Percentiles rank a stretch among this genome's conserved stretches.
phyloP scores from a whole-genome alignment of 2,888 invertebrate genomes.

The Oligia latruncula region DNA sequence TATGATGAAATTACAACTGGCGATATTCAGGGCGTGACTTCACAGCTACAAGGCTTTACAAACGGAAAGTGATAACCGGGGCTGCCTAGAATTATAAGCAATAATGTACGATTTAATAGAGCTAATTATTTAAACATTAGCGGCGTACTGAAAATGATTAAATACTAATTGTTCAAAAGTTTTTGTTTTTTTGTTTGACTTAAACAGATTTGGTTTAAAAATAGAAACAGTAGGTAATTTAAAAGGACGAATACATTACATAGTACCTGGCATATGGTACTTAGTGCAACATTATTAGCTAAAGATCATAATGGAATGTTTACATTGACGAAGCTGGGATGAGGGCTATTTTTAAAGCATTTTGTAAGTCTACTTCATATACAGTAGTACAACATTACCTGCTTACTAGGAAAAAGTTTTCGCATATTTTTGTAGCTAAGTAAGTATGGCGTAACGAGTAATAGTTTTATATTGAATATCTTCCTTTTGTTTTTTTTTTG shows the following conservation, averaged over 20 bases:
- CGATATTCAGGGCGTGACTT: slow-evolving; percentile 83
- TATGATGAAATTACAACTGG: slow-evolving; percentile 71
- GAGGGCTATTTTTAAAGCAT: background rate
- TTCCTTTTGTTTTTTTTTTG: slow-evolving; percentile 9
- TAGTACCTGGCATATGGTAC: background rate
- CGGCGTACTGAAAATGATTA: slow-evolving; percentile 13
- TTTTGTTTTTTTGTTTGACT: background rate
- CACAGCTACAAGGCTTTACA: slow-evolving; percentile 73
- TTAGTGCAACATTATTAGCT: slow-evolving; percentile 1
- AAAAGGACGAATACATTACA: background rate
- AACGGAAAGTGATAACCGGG: slow-evolving; percentile 72
- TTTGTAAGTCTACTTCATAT: background rate
- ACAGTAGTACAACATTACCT: background rate
- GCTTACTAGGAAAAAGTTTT: background rate
- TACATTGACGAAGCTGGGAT: slow-evolving; percentile 16
- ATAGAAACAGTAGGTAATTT: background rate
- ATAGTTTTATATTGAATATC: background rate
- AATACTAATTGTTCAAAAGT: background rate
- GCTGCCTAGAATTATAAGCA: slow-evolving; percentile 55
- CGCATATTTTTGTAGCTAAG: background rate
- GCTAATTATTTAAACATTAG: slow-evolving; percentile 34
- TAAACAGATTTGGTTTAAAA: background rate
- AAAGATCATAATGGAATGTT: slow-evolving; percentile 20
- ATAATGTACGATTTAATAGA: slow-evolving; percentile 38
- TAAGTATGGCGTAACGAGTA: background rate